phyloP scores from a whole-genome alignment of 2,113 vertebrate species.

The Malaclemys terrapin region DNA sequence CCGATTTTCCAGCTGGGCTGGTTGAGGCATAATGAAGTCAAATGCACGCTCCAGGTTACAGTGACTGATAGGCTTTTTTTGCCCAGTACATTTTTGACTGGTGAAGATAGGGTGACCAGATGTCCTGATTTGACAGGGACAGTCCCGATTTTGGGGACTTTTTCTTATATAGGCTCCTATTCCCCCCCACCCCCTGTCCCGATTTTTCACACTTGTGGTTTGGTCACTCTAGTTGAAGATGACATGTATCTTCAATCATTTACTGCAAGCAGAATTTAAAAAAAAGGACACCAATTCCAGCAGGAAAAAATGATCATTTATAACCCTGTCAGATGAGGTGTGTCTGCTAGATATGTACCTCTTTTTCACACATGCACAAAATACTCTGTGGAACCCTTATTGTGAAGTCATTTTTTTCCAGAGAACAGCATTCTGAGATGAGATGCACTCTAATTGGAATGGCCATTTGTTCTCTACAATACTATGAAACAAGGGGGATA shows the following conservation, averaged over 20 bases:
- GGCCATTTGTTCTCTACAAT: background rate
- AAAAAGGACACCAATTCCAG: background rate
- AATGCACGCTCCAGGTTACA: background rate
- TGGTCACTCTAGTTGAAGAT: background rate
- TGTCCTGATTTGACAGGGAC: no score
- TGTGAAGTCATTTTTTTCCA: background rate
- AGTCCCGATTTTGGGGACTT: no score
- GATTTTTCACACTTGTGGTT: no score
- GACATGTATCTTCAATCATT: background rate
- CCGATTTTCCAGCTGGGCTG: background rate
- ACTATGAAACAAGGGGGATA: background rate
- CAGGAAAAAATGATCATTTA: background rate
- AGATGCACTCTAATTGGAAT: background rate
- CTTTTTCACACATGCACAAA: background rate
- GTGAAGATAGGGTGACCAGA: background rate
- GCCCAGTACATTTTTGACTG: slow-evolving; percentile 8
- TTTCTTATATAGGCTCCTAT: no score
- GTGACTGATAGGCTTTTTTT: background rate
- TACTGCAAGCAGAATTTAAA: background rate
- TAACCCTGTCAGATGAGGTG: background rate
- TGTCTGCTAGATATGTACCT: background rate
- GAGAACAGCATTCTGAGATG: background rate
- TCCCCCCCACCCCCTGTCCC: no score
- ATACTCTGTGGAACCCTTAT: background rate
- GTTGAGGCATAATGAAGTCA: background rate